phyloP scores from a whole-genome alignment of 2,888 invertebrate genomes.

The Andrena fulva region DNA sequence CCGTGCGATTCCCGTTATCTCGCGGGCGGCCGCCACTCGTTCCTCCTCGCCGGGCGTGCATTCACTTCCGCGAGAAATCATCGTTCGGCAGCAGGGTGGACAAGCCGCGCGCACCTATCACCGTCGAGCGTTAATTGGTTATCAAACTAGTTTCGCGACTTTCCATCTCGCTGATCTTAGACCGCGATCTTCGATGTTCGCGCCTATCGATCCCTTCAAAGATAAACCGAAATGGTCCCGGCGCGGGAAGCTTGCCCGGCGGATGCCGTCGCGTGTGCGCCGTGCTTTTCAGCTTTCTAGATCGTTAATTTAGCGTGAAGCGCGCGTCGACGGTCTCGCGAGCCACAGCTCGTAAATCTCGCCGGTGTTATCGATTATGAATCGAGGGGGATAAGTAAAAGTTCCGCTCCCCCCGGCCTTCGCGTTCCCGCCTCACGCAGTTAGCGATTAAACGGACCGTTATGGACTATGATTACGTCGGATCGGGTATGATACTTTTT shows the following conservation, averaged over 20 bases:
- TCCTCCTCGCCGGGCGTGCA: background rate
- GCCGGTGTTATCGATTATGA: constrained; percentile 3
- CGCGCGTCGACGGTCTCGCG: background rate
- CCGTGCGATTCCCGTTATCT: constrained; percentile 4
- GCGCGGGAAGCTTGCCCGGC: background rate
- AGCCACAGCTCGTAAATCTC: background rate
- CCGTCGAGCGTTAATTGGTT: constrained; percentile 32
- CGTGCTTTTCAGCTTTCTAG: constrained; percentile 5
- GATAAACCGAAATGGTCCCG: background rate
- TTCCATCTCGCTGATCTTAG: constrained; percentile 34
- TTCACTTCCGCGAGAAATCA: background rate
- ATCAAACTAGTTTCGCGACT: constrained; percentile 51
- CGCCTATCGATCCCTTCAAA: background rate
- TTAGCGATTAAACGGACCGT: background rate
- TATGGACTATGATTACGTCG: background rate
- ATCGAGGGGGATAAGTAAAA: background rate
- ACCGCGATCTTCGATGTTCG: no score
- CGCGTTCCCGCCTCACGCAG: background rate
- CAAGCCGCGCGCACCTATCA: background rate
- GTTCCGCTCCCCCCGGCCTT: background rate
- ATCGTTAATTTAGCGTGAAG: constrained; percentile 24
- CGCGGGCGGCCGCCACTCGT: background rate
- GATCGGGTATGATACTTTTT: background rate
- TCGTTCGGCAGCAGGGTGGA: constrained; percentile 2
- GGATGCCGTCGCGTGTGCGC: constrained; percentile 1